Conservation (phyloP, 2,113 vertebrate species). For the Bos indicus region DNA sequence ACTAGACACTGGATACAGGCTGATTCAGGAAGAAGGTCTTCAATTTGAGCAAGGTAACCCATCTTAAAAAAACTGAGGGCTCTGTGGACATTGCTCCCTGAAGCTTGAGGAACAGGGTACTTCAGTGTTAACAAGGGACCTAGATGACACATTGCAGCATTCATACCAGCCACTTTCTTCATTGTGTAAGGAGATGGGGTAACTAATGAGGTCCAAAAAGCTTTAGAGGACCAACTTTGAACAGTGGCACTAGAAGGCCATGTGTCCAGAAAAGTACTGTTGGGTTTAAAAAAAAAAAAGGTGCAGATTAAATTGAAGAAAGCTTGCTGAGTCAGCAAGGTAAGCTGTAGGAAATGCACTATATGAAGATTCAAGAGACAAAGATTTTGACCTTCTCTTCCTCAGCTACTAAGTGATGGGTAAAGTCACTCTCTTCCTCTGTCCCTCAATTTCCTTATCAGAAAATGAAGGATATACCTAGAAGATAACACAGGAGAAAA, state of each 20-base stretch:
- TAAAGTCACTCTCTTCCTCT: neutral
- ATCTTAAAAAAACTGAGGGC: neutral
- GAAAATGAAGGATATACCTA: neutral
- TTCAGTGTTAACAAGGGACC: neutral
- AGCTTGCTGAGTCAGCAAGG: neutral
- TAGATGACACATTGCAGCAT: neutral
- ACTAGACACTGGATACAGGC: neutral
- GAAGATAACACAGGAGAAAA: neutral
- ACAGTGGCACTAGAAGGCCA: neutral
- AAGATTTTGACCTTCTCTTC: neutral
- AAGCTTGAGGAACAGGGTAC: neutral
- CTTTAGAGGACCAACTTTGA: neutral
- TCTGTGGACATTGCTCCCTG: neutral
- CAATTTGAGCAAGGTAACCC: neutral
- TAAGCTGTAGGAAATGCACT: neutral
- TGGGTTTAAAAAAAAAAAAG: neutral
- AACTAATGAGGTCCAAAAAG: neutral
- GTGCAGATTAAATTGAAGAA: neutral
- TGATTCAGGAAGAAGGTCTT: neutral
- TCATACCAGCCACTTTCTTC: neutral
- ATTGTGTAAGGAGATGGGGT: neutral
- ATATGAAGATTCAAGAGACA: neutral
- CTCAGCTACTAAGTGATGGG: neutral
- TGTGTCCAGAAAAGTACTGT: neutral
- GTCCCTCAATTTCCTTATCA: neutral